Evolutionary conservation across 2,888 invertebrate genomes (phyloP).

Genomic region (Aelia acuminata): DNA sequence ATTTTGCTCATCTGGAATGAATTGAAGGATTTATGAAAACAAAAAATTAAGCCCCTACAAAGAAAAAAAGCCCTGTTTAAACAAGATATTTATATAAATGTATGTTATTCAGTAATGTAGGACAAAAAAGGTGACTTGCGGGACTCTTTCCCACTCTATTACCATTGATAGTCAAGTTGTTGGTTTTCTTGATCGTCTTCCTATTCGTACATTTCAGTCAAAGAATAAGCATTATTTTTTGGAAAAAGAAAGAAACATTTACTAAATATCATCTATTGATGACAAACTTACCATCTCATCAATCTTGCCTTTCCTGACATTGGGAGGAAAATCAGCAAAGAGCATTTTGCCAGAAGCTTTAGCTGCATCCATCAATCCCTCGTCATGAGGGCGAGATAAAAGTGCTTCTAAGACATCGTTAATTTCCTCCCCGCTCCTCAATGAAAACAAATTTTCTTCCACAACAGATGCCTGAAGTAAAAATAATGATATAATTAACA

Average conservation of each 20-base stretch:
- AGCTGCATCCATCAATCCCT: conserved; percentile 89
- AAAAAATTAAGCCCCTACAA: too few species aligned
- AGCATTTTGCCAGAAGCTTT: conserved; percentile 89
- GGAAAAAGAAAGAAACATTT: too few species aligned
- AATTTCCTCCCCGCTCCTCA: conserved; percentile 68
- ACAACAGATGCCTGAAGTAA: conserved; percentile 68
- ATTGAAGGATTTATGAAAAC: neutral
- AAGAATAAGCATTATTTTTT: too few species aligned
- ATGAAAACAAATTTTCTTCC: conserved; percentile 66
- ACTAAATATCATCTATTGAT: too few species aligned
- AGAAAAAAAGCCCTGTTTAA: too few species aligned
- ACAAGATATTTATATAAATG: too few species aligned
- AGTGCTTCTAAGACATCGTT: conserved; percentile 73
- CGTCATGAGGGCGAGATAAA: conserved; percentile 70
- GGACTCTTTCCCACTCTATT: too few species aligned
- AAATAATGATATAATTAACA: neutral
- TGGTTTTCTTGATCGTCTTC: too few species aligned
- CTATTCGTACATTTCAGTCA: too few species aligned
- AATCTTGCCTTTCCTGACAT: conserved; percentile 82
- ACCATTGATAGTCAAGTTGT: too few species aligned
- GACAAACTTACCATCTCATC: conserved; percentile 82
- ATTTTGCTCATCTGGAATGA: conserved; percentile 78
- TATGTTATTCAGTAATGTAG: too few species aligned
- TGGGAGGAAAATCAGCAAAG: conserved; percentile 79
- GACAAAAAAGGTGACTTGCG: too few species aligned